phyloP scores from a whole-genome alignment of 2,113 vertebrate species.

The Numenius arquata region DNA sequence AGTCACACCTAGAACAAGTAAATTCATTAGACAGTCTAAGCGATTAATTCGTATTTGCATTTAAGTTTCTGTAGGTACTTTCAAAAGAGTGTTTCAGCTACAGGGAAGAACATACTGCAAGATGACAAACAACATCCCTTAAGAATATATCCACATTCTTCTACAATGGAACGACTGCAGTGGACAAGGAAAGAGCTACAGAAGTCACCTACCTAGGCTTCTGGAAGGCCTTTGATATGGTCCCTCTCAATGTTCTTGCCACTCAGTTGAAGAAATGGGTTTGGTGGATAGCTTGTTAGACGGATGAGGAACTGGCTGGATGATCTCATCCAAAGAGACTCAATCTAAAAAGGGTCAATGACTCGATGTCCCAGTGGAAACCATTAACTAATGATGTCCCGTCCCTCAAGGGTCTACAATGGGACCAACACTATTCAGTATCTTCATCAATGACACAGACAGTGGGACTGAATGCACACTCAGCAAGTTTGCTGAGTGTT shows the following conservation, averaged over 20 bases:
- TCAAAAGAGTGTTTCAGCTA: not conserved
- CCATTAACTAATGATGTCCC: not conserved
- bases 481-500: not conserved
- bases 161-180: not conserved
- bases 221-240: not conserved
- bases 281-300: not conserved
- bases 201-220: not conserved
- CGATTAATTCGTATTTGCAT: not conserved
- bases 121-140: not conserved
- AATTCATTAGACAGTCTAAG: not conserved
- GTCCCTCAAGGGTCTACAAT: not conserved
- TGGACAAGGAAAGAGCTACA: not conserved
- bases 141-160: not conserved
- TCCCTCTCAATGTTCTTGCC: not conserved
- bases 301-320: not conserved
- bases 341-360: not conserved
- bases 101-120: not conserved
- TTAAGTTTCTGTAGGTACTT: not conserved
- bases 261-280: accelerated
- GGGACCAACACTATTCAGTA: not conserved
- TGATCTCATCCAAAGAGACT: not conserved
- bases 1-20: not conserved
- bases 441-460: not conserved
- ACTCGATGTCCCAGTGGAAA: not conserved
- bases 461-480: not conserved